Evolutionary conservation across 2,797 vertebrate species (phyloP), one percentile per base, ranked within the genome.

Genomic region (Falco cherrug): DNA sequence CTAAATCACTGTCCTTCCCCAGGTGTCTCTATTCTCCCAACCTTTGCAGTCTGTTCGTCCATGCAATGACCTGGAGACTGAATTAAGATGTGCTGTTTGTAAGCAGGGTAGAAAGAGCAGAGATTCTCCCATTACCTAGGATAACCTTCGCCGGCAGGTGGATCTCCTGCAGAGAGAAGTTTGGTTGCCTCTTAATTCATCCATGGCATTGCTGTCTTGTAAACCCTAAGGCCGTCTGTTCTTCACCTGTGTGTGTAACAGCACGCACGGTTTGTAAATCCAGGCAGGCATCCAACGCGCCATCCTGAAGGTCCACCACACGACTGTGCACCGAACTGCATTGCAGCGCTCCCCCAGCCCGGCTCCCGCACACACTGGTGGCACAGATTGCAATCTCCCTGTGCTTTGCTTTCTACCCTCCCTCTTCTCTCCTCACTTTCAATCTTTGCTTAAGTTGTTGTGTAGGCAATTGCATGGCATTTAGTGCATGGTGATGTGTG

Each of bases 381-480:
- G 35, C 90, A 59, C 80, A 13, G 67, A 14, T 18, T 53, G 84
- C 79, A 2, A 5, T 60, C 74, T 64, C 95, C 69, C 24, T 2
- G 28, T 6, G 67, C 82, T 59, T 20, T 18, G 0, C 6, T 51
- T 65, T 7, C 74, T 8, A 2, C 29, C 60, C 57, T 93, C 86
- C 69, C 80, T 84, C 69, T 53, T 43, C 64, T 56, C 75, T 74
- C 53, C 63, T 63, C 1, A 15, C 91, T 84, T 88, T 95, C 92
- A 89, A 92, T 97, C 96, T 92, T 90, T 85, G 88, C 90, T 94
- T 83, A 94, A 94, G 70, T 89, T 37, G 87, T 91, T 33, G 88
- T 96, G 93, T 91, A 69, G 87, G 94, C 91, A 64, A 64, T 90
- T 15, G 83, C 77, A 7, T 17, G 91, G 87, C 87, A 53, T 79